Conservation (phyloP, 2,888 invertebrate species). For the Sinelater perroti region DNA sequence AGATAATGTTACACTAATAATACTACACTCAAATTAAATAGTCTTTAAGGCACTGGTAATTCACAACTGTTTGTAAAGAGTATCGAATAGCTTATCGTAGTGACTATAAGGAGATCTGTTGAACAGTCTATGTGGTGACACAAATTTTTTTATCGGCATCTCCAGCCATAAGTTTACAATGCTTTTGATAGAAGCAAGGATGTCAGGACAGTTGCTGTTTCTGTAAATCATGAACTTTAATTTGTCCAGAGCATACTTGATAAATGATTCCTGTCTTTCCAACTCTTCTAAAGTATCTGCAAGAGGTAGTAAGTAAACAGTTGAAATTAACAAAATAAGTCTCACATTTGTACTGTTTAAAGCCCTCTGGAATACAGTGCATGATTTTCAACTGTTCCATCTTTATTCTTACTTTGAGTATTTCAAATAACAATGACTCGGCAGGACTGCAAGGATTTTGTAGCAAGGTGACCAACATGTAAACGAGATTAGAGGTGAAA, state of each 20-base stretch:
- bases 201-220: background rate
- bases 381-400: background rate
- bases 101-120: constrained; percentile 28
- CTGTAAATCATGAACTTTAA: constrained; percentile 14
- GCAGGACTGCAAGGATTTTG: constrained; percentile 30
- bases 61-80: constrained; percentile 29
- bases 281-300: constrained; percentile 29
- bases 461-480: constrained; percentile 15
- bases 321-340: constrained; percentile 7
- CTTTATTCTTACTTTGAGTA: background rate
- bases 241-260: constrained; percentile 20
- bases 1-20: too few species aligned
- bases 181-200: constrained; percentile 6
- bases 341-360: constrained; percentile 8
- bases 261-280: constrained; percentile 21
- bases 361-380: background rate
- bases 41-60: too few species aligned
- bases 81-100: constrained; percentile 35
- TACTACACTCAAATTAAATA: too few species aligned
- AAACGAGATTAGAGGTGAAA: constrained; percentile 18
- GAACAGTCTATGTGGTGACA: constrained; percentile 22
- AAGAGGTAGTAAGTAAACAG: background rate
- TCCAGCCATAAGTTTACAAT: constrained; percentile 29
- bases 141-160: constrained; percentile 29
- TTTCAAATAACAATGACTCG: constrained; percentile 16